phyloP scores from a whole-genome alignment of 2,797 vertebrate genomes.

The Carcharodon carcharias region DNA sequence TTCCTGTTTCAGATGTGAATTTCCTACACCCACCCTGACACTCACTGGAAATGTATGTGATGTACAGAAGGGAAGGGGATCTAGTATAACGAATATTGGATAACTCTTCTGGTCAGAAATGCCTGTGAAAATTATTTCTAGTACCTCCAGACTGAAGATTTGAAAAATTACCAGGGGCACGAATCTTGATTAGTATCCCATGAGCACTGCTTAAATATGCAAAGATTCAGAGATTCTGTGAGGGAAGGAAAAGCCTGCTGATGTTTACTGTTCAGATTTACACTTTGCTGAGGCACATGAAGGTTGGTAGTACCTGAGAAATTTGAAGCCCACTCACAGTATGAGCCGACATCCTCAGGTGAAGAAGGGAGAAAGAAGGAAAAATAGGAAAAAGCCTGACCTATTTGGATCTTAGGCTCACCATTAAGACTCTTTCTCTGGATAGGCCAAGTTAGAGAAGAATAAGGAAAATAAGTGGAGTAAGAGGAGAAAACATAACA shows the following conservation, averaged over 20 bases:
- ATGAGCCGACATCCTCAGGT: background rate
- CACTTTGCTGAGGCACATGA: background rate
- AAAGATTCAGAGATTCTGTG: background rate
- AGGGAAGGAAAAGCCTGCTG: background rate
- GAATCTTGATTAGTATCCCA: background rate
- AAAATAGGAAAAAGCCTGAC: background rate
- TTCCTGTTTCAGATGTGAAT: background rate
- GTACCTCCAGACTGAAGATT: background rate
- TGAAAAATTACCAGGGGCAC: background rate
- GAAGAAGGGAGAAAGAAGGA: background rate
- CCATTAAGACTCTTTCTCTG: background rate
- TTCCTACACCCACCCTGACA: background rate
- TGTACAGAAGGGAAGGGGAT: background rate
- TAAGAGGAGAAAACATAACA: background rate
- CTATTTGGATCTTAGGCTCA: background rate
- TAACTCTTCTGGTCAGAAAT: background rate
- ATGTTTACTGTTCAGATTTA: background rate
- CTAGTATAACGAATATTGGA: background rate
- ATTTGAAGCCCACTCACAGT: background rate
- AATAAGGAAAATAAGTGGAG: background rate
- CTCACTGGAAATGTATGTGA: background rate
- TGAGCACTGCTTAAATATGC: background rate
- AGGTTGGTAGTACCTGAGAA: background rate
- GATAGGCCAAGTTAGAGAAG: background rate
- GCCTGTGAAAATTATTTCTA: background rate